Conservation (phyloP, 1,140 invertebrate genomes). For the Thrips palmi region DNA sequence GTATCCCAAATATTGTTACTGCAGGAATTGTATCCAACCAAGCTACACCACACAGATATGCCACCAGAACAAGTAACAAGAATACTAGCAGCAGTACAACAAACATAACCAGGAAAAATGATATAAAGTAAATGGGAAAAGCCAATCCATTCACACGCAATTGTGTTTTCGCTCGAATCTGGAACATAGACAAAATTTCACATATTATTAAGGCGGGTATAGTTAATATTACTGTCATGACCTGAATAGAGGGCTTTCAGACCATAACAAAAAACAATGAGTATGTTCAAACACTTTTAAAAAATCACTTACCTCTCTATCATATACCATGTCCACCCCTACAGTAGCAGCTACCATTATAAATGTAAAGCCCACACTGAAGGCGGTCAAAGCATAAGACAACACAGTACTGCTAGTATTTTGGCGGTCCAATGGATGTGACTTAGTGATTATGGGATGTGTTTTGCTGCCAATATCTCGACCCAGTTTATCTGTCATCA, state of each 20-base stretch:
- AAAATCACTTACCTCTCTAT: conserved; percentile 46
- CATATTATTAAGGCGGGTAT: not conserved
- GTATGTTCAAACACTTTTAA: not conserved
- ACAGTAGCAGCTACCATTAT: conserved; percentile 53
- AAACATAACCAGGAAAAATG: conserved; percentile 48
- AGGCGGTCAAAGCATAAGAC: too few species aligned
- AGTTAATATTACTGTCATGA: not conserved
- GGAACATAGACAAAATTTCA: conserved; percentile 20
- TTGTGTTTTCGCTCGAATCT: conserved; percentile 69
- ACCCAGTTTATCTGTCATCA: conserved; percentile 16
- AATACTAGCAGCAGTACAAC: conserved; percentile 48
- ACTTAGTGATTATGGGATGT: conserved; percentile 28
- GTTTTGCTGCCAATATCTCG: conserved; percentile 16
- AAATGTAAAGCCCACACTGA: conserved; percentile 63
- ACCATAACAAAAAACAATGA: not conserved
- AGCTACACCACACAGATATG: conserved; percentile 45
- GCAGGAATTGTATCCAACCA: conserved; percentile 46
- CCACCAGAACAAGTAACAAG: conserved; percentile 44
- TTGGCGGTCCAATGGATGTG: too few species aligned
- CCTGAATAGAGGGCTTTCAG: not conserved
- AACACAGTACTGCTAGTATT: too few species aligned
- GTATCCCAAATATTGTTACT: conserved; percentile 39
- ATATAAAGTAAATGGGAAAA: conserved; percentile 56
- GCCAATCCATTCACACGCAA: conserved; percentile 62
- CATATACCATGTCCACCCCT: conserved; percentile 63